Percentiles rank a stretch among this genome's conserved stretches.
Evolutionary conservation across 2,888 invertebrate species (phyloP).

Genomic region (Oegoconia quadripuncta): DNA sequence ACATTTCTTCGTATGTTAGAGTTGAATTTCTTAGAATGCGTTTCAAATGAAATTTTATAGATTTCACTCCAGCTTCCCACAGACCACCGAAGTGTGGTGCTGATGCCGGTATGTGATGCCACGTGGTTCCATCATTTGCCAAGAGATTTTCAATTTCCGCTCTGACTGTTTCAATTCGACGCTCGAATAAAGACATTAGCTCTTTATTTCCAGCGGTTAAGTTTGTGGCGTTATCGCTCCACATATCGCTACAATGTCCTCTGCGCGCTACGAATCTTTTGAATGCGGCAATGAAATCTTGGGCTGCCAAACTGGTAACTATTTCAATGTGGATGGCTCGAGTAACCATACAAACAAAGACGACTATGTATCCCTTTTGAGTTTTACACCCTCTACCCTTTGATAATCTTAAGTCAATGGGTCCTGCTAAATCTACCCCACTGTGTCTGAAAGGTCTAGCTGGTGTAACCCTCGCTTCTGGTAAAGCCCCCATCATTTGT

Average conservation of each 20-base stretch:
- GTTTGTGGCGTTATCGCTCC: too few relatives aligned
- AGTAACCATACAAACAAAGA: constrained; percentile 24
- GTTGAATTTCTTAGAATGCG: too few relatives aligned
- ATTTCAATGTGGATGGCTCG: constrained; percentile 22
- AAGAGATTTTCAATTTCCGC: constrained; percentile 7
- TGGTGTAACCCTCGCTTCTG: constrained; percentile 4
- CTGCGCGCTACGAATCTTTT: too few relatives aligned
- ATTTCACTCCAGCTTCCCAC: too few relatives aligned
- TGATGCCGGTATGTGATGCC: constrained; percentile 20
- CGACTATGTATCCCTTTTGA: constrained; percentile 14
- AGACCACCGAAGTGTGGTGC: constrained; percentile 24
- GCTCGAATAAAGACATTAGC: too few relatives aligned
- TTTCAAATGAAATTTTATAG: too few relatives aligned
- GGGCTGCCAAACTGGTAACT: constrained; percentile 21
- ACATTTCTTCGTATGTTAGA: too few relatives aligned
- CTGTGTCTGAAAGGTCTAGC: constrained; percentile 4
- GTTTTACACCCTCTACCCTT: constrained; percentile 20
- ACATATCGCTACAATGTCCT: too few relatives aligned
- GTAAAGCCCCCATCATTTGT: constrained; percentile 12
- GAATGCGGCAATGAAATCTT: too few relatives aligned
- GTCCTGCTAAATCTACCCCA: constrained; percentile 23
- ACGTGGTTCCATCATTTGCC: constrained; percentile 8
- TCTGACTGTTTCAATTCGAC: neutral
- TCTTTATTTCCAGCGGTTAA: neutral
- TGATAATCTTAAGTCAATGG: constrained; percentile 14